Conservation (phyloP, 2,797 vertebrate species). For the Enteromius mattozi region DNA sequence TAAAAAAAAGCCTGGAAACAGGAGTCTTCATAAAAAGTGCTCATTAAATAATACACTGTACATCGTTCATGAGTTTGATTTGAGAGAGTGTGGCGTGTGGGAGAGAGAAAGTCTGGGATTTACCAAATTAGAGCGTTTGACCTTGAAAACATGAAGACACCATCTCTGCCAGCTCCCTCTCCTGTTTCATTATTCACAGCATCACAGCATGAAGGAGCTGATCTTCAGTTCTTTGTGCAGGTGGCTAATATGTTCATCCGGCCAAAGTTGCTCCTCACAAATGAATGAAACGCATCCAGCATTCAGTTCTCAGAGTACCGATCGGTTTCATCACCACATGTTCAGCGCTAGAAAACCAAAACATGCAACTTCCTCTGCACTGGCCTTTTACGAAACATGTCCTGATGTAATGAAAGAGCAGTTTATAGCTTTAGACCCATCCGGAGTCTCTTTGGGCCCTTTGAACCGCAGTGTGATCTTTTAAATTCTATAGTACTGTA, state of each 20-base stretch:
- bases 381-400: neutral
- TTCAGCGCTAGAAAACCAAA: neutral
- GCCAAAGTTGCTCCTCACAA: slow-evolving; percentile 16
- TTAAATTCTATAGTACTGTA: neutral
- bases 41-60: slow-evolving; percentile 74
- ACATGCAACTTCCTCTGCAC: neutral
- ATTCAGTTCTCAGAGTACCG: neutral
- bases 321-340: neutral
- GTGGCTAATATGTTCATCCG: neutral
- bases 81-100: slow-evolving; percentile 15
- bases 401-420: neutral
- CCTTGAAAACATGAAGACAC: slow-evolving; percentile 36
- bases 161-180: neutral
- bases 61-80: slow-evolving; percentile 57
- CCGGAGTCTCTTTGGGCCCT: neutral
- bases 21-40: slow-evolving; percentile 69
- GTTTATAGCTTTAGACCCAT: neutral
- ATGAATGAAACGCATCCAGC: neutral
- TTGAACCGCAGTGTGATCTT: neutral
- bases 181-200: slow-evolving; percentile 27
- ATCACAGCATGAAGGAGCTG: slow-evolving; percentile 22
- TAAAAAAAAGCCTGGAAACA: slow-evolving; percentile 70
- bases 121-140: slow-evolving; percentile 49
- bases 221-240: slow-evolving; percentile 13
- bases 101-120: slow-evolving; percentile 15